Conservation (phyloP, 2,888 invertebrate genomes). For the Chalcis sispes region DNA sequence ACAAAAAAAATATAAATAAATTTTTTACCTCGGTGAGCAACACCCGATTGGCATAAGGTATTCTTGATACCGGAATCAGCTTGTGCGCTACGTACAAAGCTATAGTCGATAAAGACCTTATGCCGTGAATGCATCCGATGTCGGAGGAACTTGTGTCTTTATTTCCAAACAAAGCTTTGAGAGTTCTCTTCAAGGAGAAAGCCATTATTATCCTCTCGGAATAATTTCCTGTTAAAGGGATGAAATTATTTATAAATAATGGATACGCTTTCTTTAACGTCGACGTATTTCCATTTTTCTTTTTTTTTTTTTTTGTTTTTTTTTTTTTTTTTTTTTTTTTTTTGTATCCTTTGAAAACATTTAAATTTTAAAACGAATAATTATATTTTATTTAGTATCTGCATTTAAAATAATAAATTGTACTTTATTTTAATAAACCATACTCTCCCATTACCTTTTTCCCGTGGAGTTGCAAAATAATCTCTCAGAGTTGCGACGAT, state of each 20-base stretch:
- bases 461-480: conserved; percentile 65
- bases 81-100: conserved; percentile 83
- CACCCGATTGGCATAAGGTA: conserved; percentile 81
- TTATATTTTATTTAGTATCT: no score
- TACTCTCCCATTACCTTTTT: conserved; percentile 66
- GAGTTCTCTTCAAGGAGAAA: conserved; percentile 83
- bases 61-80: conserved; percentile 80
- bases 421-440: no score
- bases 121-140: conserved; percentile 84
- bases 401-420: no score
- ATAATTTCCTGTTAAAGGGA: conserved; percentile 67
- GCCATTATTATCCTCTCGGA: conserved; percentile 77
- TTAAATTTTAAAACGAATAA: no score
- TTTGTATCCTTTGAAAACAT: background rate
- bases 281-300: background rate
- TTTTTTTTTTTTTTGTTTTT: background rate
- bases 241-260: conserved; percentile 25
- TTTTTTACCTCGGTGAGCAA: conserved; percentile 79
- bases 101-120: conserved; percentile 82
- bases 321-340: background rate
- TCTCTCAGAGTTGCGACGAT: conserved; percentile 70
- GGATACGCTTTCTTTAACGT: background rate
- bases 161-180: conserved; percentile 79
- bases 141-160: conserved; percentile 75
- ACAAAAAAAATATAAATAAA: background rate